A percentile compares a stretch with the other conserved stretches of the same genome.
phyloP scores from a whole-genome alignment of 2,113 vertebrate genomes.

The Actenoides lindsayi region DNA sequence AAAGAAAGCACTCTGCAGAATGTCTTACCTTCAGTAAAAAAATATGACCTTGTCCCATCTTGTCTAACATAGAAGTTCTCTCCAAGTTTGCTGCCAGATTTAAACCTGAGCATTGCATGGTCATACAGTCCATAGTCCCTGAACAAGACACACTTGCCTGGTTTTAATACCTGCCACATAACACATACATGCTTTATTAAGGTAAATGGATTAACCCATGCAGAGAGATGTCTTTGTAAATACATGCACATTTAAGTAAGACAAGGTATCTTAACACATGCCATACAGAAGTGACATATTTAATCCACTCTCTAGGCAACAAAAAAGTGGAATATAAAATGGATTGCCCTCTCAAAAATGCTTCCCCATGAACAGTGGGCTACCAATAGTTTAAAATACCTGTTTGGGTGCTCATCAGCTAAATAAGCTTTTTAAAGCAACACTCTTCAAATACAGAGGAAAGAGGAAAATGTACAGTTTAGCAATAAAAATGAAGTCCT shows the following conservation, averaged over 20 bases:
- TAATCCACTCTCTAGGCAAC: not conserved
- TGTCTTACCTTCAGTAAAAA: slow-evolving; percentile 90
- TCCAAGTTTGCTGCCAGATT: slow-evolving; percentile 88
- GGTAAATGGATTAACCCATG: not conserved
- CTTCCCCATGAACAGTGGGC: not conserved
- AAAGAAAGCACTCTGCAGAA: not conserved
- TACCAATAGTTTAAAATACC: not conserved
- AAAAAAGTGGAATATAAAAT: not conserved
- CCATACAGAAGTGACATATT: not conserved
- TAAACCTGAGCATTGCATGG: slow-evolving; percentile 96
- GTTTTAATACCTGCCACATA: slow-evolving; percentile 86
- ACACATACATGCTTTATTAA: not conserved
- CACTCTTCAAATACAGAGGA: not conserved
- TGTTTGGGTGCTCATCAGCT: not conserved
- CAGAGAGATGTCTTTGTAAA: not conserved
- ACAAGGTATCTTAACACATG: not conserved
- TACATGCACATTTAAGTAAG: not conserved
- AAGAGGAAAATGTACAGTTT: not conserved
- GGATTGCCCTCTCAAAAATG: not conserved
- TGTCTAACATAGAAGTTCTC: slow-evolving; percentile 96
- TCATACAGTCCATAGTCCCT: slow-evolving; percentile 94
- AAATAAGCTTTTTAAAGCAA: not conserved
- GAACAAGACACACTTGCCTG: slow-evolving; percentile 88
- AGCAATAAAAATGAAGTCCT: not conserved
- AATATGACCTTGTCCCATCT: slow-evolving; percentile 94